Conservation (phyloP, 2,113 vertebrate genomes). For the Paralichthys olivaceus region DNA sequence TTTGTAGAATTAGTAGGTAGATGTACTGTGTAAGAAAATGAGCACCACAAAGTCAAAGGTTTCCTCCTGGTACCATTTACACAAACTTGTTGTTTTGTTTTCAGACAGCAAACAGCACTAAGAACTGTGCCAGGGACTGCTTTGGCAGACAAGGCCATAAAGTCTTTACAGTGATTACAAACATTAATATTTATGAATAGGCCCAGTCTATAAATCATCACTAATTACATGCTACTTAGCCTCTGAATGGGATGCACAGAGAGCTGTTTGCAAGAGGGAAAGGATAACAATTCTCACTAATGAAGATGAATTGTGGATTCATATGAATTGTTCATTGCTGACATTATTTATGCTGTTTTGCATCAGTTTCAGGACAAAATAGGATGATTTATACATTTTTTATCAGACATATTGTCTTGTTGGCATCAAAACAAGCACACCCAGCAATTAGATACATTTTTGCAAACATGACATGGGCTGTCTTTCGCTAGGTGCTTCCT, state of each 20-base stretch:
- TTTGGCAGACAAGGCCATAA: slow-evolving; percentile 38
- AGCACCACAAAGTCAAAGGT: not conserved
- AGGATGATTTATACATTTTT: slow-evolving; percentile 25
- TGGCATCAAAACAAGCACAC: slow-evolving; percentile 19
- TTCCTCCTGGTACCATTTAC: not conserved
- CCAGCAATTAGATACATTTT: slow-evolving; percentile 32
- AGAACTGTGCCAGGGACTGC: slow-evolving; percentile 6
- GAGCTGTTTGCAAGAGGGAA: slow-evolving; percentile 29
- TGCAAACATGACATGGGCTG: not conserved
- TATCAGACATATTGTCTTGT: slow-evolving; percentile 4
- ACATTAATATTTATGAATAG: slow-evolving; percentile 59
- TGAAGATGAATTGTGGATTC: slow-evolving; percentile 45
- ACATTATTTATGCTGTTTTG: slow-evolving; percentile 24
- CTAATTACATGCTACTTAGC: slow-evolving; percentile 59
- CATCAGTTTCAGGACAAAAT: slow-evolving; percentile 16
- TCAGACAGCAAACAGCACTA: not conserved
- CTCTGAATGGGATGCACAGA: slow-evolving; percentile 37
- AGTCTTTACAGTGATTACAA: slow-evolving; percentile 43
- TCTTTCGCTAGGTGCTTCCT: slow-evolving; percentile 26
- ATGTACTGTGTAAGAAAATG: not conserved
- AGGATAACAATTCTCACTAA: slow-evolving; percentile 45
- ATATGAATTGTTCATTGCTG: slow-evolving; percentile 29
- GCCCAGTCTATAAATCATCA: slow-evolving; percentile 55
- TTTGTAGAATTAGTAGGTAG: not conserved
- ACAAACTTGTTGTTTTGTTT: slow-evolving; percentile 13